Evolutionary conservation across 2,113 vertebrate genomes (phyloP).

Genomic region (Elanus axillaris): DNA sequence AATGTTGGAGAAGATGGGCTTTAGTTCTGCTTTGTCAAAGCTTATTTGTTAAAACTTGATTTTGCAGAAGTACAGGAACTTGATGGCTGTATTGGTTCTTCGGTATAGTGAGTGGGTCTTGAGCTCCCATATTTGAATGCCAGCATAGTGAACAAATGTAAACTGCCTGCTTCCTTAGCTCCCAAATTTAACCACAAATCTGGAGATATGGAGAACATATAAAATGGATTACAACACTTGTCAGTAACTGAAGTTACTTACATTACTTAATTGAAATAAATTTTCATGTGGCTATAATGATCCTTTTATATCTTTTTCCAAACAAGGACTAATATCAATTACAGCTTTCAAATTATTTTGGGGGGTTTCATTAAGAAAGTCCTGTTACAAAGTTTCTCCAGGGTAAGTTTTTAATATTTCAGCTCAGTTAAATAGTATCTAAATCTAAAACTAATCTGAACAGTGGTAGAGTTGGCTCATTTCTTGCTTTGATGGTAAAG

Average conservation of each 20-base stretch:
- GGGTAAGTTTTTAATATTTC: background rate
- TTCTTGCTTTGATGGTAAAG: background rate
- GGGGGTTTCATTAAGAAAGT: background rate
- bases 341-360: background rate
- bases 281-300: background rate
- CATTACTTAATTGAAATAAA: background rate
- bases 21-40: background rate
- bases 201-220: background rate
- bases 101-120: background rate
- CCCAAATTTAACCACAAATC: background rate
- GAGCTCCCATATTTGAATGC: background rate
- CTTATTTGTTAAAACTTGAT: background rate
- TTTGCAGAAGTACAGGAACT: background rate
- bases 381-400: background rate
- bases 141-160: background rate
- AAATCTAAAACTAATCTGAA: background rate
- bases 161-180: background rate
- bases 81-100: background rate
- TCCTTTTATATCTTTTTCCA: background rate
- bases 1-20: background rate
- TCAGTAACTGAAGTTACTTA: background rate
- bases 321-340: background rate
- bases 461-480: background rate
- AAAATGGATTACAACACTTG: background rate
- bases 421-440: background rate